Evolutionary conservation across 2,113 vertebrate species (phyloP).

Genomic region (Burhinus oedicnemus): DNA sequence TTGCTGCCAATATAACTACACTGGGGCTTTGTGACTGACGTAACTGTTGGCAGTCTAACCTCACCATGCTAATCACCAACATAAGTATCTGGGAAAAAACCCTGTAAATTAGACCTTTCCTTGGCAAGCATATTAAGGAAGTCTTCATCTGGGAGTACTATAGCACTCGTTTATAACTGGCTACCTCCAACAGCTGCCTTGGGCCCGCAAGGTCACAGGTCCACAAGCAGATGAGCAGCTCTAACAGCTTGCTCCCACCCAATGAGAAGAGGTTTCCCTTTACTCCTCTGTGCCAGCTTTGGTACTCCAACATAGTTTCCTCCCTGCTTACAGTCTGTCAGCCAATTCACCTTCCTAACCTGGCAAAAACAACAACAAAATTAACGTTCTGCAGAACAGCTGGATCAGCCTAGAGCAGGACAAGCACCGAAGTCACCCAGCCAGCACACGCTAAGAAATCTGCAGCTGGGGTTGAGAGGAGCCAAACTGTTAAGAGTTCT

Average conservation of each 20-base stretch:
- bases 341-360: neutral
- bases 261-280: neutral
- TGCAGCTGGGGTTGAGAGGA: neutral
- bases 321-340: neutral
- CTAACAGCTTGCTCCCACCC: neutral
- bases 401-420: neutral
- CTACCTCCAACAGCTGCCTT: neutral
- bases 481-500: neutral
- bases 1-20: constrained; percentile 28
- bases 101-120: constrained; percentile 31
- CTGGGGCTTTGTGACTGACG: constrained; percentile 27
- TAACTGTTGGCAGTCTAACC: constrained; percentile 24
- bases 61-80: constrained; percentile 24
- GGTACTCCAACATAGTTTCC: neutral
- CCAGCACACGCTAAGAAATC: rapidly evolving
- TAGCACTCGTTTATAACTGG: neutral
- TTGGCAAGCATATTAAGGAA: constrained; percentile 15
- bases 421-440: neutral
- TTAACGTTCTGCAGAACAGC: neutral
- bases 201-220: neutral
- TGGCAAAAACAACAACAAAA: neutral
- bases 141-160: constrained; percentile 8
- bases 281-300: neutral
- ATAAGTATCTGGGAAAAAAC: neutral
- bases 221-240: neutral